Conservation (phyloP, 64 coral and sea anemone species). For the Pachyseris speciosa region DNA sequence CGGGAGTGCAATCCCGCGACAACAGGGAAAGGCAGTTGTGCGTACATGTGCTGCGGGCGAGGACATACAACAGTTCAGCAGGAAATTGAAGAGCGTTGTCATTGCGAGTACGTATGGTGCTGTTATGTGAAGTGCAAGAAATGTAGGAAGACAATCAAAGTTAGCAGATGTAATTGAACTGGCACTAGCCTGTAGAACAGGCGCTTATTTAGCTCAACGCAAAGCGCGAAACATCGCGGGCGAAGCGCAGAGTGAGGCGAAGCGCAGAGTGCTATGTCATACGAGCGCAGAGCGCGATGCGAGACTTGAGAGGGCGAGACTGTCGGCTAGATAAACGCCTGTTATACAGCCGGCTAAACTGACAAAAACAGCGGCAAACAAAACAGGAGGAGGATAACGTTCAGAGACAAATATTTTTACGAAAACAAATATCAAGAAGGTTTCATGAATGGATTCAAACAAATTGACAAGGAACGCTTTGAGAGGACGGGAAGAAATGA, state of each 20-base stretch:
- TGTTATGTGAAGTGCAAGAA: constrained; percentile 71
- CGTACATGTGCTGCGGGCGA: constrained; percentile 79
- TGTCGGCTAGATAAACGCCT: too few species aligned
- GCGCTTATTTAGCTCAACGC: too few species aligned
- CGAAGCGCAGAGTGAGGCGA: too few species aligned
- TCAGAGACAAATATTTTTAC: background rate
- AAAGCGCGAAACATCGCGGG: too few species aligned
- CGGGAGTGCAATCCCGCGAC: constrained; percentile 59
- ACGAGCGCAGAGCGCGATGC: too few species aligned
- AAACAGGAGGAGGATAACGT: background rate
- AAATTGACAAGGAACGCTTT: background rate
- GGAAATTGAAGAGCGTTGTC: constrained; percentile 42
- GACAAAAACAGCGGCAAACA: background rate
- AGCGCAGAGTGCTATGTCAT: too few species aligned
- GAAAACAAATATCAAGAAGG: too few species aligned
- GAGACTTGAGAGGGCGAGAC: too few species aligned
- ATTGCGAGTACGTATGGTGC: constrained; percentile 68
- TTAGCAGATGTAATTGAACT: constrained; percentile 45
- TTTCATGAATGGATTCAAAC: too few species aligned
- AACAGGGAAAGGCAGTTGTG: constrained; percentile 75
- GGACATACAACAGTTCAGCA: constrained; percentile 9
- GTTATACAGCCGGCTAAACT: too few species aligned
- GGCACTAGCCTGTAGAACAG: too few species aligned
- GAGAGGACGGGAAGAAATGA: background rate
- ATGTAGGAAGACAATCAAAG: constrained; percentile 22